These are phyloP conservation scores for Epinephelus moara DNA, from an alignment of 2,113 vertebrate species.

Conservation along the genomic window DNA sequence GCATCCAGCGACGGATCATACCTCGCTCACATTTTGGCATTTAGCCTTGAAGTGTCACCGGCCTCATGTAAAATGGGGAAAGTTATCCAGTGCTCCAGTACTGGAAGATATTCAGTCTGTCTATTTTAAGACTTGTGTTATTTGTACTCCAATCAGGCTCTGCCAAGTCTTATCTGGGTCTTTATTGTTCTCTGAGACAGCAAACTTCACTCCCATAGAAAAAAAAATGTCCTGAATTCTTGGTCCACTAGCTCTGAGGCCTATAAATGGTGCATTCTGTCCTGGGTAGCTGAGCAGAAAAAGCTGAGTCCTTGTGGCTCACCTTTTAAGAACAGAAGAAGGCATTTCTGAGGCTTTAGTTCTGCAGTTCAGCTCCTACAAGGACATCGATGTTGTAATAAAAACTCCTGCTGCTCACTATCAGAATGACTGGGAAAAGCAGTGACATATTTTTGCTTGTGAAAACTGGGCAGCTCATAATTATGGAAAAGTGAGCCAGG, in stretches of 20 bases:
- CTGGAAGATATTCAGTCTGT: slow-evolving; percentile 25
- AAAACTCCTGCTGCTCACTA: slow-evolving; percentile 4
- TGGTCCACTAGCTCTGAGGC: slow-evolving; percentile 13
- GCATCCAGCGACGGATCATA: not conserved
- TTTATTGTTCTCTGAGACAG: slow-evolving; percentile 55
- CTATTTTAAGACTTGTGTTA: slow-evolving; percentile 50
- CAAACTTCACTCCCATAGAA: slow-evolving; percentile 21
- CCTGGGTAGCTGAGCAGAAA: slow-evolving; percentile 40
- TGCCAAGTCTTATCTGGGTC: slow-evolving; percentile 55
- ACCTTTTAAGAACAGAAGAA: slow-evolving; percentile 13
- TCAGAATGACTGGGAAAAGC: not conserved
- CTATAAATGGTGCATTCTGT: slow-evolving; percentile 63
- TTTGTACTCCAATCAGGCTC: slow-evolving; percentile 20
- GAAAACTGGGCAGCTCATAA: slow-evolving; percentile 12
- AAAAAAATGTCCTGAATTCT: slow-evolving; percentile 35
- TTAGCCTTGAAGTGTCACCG: not conserved
- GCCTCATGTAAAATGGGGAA: slow-evolving; percentile 10
- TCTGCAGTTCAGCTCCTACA: slow-evolving; percentile 8
- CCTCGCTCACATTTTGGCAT: not conserved
- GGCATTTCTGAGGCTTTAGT: slow-evolving; percentile 18
- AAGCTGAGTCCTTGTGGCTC: not conserved
- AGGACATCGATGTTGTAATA: not conserved
- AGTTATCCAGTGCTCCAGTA: not conserved
- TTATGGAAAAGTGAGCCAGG: not conserved
- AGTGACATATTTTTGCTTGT: not conserved